These are phyloP conservation scores for Drosophila ohnishii DNA, from an alignment of 1,140 invertebrate species.

Conservation along the genomic window DNA sequence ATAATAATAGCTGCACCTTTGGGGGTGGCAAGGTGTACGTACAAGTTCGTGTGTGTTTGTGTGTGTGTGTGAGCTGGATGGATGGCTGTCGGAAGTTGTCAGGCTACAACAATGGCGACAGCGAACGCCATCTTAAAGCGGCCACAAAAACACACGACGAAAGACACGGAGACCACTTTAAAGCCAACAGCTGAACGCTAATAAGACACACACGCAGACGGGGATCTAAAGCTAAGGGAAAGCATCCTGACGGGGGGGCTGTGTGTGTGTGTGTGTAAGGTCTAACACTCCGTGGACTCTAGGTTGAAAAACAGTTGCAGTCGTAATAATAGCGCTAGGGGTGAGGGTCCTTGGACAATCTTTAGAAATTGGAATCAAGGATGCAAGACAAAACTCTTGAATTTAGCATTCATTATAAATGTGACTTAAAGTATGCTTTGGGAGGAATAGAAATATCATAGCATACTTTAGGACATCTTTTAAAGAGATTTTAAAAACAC, in stretches of 20 bases:
- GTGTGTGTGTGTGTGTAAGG: background rate
- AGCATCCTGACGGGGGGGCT: background rate
- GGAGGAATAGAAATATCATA: accelerated
- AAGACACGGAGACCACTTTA: constrained; percentile 31
- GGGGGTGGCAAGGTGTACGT: constrained; percentile 16
- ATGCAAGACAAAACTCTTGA: background rate
- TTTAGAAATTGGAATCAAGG: background rate
- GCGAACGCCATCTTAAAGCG: constrained; percentile 58
- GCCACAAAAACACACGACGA: constrained; percentile 9
- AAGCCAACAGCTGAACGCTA: constrained; percentile 55
- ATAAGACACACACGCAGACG: constrained; percentile 55
- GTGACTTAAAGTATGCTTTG: background rate
- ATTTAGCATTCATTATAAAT: background rate
- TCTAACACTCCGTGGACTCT: constrained; percentile 1
- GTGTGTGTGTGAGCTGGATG: constrained; percentile 16
- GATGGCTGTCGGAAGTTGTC: constrained; percentile 75
- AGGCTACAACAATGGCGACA: constrained; percentile 28
- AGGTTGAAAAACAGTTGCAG: background rate
- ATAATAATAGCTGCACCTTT: constrained; percentile 70
- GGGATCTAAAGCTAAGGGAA: background rate
- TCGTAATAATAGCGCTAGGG: background rate
- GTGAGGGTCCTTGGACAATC: background rate
- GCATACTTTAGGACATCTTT: too few species aligned
- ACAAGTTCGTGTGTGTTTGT: background rate
- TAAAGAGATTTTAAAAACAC: too few species aligned